phyloP scores from a whole-genome alignment of 1,140 invertebrate genomes.

The Sycophaga agraensis region DNA sequence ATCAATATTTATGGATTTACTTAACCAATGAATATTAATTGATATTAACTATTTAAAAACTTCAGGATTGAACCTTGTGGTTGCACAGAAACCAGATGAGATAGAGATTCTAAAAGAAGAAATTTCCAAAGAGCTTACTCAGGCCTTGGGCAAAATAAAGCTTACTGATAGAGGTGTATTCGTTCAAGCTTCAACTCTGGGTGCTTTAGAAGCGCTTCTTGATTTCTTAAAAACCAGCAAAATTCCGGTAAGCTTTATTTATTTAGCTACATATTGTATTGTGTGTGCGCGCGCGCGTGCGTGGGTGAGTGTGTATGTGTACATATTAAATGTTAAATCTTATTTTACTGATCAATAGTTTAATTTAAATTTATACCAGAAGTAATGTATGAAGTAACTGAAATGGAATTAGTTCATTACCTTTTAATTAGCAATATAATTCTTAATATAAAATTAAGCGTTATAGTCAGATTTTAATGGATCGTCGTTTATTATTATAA shows the following conservation, averaged over 20 bases:
- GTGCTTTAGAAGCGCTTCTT: slow-evolving; percentile 94
- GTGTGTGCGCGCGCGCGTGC: no score
- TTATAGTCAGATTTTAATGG: no score
- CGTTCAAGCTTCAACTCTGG: slow-evolving; percentile 97
- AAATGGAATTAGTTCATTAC: no score
- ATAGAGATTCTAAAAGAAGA: slow-evolving; percentile 80
- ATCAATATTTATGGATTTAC: neutral
- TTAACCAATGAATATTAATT: neutral
- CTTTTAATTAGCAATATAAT: no score
- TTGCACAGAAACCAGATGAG: slow-evolving; percentile 92
- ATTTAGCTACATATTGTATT: neutral
- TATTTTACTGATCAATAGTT: no score
- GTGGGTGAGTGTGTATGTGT: no score
- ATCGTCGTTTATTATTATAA: no score
- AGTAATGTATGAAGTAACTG: no score
- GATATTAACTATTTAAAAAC: slow-evolving; percentile 1
- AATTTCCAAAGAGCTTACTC: slow-evolving; percentile 78
- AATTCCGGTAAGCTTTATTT: slow-evolving; percentile 76
- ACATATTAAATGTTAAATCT: no score
- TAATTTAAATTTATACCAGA: no score
- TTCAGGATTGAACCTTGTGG: slow-evolving; percentile 76
- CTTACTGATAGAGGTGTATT: slow-evolving; percentile 92
- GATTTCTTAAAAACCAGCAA: slow-evolving; percentile 94
- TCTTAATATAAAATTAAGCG: no score
- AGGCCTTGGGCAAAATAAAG: slow-evolving; percentile 90